Base-by-base conservation (phyloP, 1,140 invertebrate species). In the Probaryconus sp. region DNA sequence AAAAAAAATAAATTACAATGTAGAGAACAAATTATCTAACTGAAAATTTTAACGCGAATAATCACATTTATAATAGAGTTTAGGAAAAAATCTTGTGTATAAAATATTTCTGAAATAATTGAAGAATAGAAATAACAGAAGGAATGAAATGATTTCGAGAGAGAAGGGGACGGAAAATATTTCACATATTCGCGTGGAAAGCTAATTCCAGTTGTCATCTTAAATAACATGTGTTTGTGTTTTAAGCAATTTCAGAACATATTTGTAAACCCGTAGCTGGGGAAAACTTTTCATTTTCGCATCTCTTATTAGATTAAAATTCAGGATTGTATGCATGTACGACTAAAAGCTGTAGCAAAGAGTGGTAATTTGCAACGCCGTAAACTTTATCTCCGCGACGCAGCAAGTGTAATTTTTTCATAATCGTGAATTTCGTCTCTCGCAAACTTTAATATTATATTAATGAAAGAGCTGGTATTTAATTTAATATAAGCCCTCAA, bases 371-470 rank as follows among this genome's bases (percentile, higher is more conserved):
- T 21, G 42, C 55, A 24, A 31, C 13, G 30, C 14, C 20, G 21
- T 60, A 47, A 60, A 60, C 40, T 48, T 61, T 61, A 47, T 37
- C 43, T 61, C 24, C 56, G 28, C 16, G 21, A 61, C 56, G 6
- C 42, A 28, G 56, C 9, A 31, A 43, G 24, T 14, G 28, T 48
- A 48, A 61, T 48, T 61, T 61, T 48, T 48, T 58, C 43, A 61
- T 48, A 61, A 48, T 48, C 43, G 43, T 18, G 24, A 58, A 58
- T 35, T 61, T 61, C n/a, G 24, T 50, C 10, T 14, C 33, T 61
- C 42, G 14, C 21, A 20, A 47, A 28, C 42, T 47, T 63, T 16
- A 50, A 51, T 63, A 63, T 42, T 51, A 31, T 63, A 50, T 63
- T 51, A 31, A 33, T 26, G 45, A 63, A 63, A 31, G 43, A 40